A percentile compares a stretch with the other conserved stretches of the same genome.
These are phyloP conservation scores for Globia sparganii DNA, from an alignment of 2,888 invertebrate species.

Conservation along the genomic window DNA sequence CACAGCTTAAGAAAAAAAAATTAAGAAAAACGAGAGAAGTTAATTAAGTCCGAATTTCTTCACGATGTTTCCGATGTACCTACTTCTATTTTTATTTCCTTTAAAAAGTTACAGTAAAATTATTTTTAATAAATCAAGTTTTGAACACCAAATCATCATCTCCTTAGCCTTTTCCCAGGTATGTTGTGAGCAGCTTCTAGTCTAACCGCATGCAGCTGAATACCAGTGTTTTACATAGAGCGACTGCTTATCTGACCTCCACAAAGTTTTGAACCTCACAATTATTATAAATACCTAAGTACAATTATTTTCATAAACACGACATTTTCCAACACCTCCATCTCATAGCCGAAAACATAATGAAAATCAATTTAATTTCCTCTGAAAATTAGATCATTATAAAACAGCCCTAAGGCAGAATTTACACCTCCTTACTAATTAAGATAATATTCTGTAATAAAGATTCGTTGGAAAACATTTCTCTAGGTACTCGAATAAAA, in stretches of 20 bases:
- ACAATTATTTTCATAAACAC: neutral
- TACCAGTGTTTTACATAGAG: too few species aligned
- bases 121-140: neutral
- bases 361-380: conserved; percentile 43
- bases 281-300: neutral
- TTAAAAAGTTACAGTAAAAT: neutral
- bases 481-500: conserved; percentile 62
- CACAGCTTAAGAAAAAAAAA: too few species aligned
- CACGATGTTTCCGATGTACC: too few species aligned
- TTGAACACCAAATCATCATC: too few species aligned
- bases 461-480: conserved; percentile 70
- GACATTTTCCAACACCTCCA: neutral
- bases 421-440: conserved; percentile 79
- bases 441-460: conserved; percentile 77
- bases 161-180: too few species aligned
- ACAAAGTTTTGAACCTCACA: too few species aligned
- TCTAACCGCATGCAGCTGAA: too few species aligned
- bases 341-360: conserved; percentile 7
- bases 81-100: too few species aligned
- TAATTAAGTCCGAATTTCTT: too few species aligned
- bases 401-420: conserved; percentile 61
- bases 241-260: too few species aligned
- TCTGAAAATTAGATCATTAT: conserved; percentile 32
- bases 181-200: too few species aligned
- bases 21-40: too few species aligned